phyloP scores from a whole-genome alignment of 2,888 invertebrate genomes.

The Octodonta nipae region DNA sequence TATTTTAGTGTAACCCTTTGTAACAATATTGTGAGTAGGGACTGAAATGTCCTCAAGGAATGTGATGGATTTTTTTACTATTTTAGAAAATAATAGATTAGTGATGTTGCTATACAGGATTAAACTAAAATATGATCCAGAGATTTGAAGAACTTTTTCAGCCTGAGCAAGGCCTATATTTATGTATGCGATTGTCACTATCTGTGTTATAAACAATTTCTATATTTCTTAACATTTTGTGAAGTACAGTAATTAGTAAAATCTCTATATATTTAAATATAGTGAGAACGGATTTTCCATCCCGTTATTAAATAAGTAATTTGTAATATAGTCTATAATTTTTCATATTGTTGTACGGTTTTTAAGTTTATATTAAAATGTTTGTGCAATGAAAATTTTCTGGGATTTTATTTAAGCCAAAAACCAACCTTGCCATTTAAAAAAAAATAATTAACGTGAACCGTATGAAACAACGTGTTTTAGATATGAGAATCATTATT shows the following conservation, averaged over 20 bases:
- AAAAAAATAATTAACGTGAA: no score
- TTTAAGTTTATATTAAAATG: conserved; percentile 79
- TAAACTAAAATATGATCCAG: not conserved
- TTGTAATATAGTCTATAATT: conserved; percentile 66
- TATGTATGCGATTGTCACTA: conserved; percentile 35
- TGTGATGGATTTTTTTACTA: conserved; percentile 36
- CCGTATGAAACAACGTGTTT: no score
- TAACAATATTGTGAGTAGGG: conserved; percentile 23
- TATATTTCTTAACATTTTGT: conserved; percentile 31
- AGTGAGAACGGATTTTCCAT: conserved; percentile 56
- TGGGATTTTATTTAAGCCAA: no score
- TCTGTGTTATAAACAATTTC: conserved; percentile 38
- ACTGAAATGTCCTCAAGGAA: conserved; percentile 32
- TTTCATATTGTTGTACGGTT: conserved; percentile 77
- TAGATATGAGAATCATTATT: no score
- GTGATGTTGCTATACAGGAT: conserved; percentile 1
- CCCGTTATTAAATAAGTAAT: conserved; percentile 45
- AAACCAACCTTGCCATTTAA: no score
- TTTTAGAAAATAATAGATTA: conserved; percentile 5
- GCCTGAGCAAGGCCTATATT: conserved; percentile 16
- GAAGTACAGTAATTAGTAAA: conserved; percentile 19
- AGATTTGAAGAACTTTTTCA: not conserved
- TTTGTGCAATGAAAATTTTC: conserved; percentile 58
- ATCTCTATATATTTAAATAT: conserved; percentile 36
- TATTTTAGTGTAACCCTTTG: no score